These are phyloP conservation scores for Lamellibrachia satsuma DNA, from an alignment of 2,888 invertebrate genomes.

Conservation along the genomic window DNA sequence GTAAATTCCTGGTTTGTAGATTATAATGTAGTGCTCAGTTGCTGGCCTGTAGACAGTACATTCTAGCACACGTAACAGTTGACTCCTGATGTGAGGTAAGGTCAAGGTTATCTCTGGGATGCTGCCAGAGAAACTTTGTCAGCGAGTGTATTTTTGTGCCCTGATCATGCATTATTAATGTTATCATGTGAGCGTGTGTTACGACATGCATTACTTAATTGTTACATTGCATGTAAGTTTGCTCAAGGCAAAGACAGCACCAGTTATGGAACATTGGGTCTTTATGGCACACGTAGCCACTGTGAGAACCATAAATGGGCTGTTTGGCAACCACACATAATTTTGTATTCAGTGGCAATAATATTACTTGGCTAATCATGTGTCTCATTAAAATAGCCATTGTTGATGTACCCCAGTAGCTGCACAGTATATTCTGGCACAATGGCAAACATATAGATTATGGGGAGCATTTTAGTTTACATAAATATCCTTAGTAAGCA, in stretches of 20 bases:
- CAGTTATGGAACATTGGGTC: neutral
- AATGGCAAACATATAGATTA: neutral
- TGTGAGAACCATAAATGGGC: neutral
- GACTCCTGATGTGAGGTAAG: neutral
- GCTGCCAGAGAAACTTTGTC: neutral
- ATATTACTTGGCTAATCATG: neutral
- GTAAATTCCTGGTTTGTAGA: neutral
- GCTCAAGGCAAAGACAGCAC: neutral
- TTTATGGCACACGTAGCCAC: neutral
- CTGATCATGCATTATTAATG: neutral
- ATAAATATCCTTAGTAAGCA: neutral
- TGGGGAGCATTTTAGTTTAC: neutral
- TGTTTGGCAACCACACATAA: neutral
- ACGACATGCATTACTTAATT: neutral
- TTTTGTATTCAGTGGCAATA: neutral
- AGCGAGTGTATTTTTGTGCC: neutral
- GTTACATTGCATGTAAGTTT: neutral
- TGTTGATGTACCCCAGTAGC: neutral
- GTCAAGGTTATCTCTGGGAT: neutral
- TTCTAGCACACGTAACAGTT: neutral
- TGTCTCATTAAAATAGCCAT: neutral
- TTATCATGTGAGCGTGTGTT: neutral
- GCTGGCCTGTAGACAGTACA: neutral
- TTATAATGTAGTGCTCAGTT: neutral
- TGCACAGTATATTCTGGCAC: neutral